These are phyloP conservation scores for pig (Sus scrofa) DNA, from an alignment of 2,113 vertebrate genomes.

Conservation along the genomic window DNA sequence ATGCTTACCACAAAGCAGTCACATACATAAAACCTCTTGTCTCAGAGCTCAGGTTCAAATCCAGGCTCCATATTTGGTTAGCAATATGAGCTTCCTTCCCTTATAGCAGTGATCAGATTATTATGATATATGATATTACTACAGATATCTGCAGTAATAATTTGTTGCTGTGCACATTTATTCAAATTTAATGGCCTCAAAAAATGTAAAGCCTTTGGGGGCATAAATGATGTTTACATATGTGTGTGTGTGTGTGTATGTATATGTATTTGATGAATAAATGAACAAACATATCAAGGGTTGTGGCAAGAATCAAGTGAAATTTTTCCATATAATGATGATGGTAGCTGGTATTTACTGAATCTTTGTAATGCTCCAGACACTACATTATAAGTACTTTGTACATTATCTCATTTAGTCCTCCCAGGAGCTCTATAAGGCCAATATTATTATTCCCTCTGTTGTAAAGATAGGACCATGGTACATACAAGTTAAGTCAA, in stretches of 20 bases:
- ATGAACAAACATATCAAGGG: neutral
- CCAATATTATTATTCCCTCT: neutral
- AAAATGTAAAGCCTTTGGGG: neutral
- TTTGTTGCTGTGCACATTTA: neutral
- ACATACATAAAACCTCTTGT: neutral
- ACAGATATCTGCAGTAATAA: neutral
- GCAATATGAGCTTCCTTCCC: neutral
- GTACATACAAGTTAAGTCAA: neutral
- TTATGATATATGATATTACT: no score
- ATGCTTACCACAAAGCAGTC: neutral
- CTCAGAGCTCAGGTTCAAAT: neutral
- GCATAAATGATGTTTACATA: neutral
- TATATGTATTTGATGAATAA: no score
- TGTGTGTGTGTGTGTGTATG: no score
- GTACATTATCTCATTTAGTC: neutral
- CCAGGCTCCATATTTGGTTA: neutral
- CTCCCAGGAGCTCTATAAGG: neutral
- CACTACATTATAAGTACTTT: neutral
- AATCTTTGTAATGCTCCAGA: neutral
- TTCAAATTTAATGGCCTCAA: neutral
- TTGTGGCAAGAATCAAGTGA: neutral
- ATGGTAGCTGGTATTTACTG: neutral
- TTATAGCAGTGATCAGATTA: neutral
- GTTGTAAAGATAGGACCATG: neutral
- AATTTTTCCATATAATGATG: neutral